Percentiles rank a stretch among this genome's conserved stretches.
phyloP scores from a whole-genome alignment of 2,113 vertebrate genomes.

The Aleadryas rufinucha region DNA sequence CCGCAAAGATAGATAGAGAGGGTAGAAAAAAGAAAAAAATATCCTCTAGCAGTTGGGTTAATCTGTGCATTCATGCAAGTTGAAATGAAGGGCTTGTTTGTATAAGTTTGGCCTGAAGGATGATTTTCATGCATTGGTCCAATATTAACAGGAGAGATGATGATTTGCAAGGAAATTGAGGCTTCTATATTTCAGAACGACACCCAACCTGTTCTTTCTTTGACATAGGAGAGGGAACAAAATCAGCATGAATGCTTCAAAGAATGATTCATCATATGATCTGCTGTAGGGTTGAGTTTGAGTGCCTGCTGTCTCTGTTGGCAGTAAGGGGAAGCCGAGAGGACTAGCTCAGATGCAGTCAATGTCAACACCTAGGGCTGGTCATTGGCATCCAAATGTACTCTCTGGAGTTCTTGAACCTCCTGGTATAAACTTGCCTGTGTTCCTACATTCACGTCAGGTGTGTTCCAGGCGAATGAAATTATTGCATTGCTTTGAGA shows the following conservation, averaged over 20 bases:
- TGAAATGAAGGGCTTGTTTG: background rate
- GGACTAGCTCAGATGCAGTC: background rate
- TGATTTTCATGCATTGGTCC: background rate
- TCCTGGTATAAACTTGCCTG: background rate
- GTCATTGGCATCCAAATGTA: background rate
- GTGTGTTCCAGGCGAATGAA: background rate
- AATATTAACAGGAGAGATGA: background rate
- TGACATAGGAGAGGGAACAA: background rate
- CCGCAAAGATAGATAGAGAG: background rate
- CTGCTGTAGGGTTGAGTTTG: background rate
- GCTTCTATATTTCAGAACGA: background rate
- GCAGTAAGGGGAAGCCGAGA: background rate
- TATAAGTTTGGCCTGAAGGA: background rate
- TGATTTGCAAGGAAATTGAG: background rate
- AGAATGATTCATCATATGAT: background rate
- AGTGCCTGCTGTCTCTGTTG: rapidly evolving
- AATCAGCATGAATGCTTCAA: background rate
- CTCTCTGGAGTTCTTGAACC: background rate
- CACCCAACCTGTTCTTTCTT: background rate
- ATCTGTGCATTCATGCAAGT: background rate
- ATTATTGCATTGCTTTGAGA: background rate
- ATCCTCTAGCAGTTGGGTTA: background rate
- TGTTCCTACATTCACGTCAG: background rate
- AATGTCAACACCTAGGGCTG: background rate
- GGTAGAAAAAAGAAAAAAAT: background rate